phyloP scores from a whole-genome alignment of 2,113 vertebrate genomes.

The Bubalus kerabau region DNA sequence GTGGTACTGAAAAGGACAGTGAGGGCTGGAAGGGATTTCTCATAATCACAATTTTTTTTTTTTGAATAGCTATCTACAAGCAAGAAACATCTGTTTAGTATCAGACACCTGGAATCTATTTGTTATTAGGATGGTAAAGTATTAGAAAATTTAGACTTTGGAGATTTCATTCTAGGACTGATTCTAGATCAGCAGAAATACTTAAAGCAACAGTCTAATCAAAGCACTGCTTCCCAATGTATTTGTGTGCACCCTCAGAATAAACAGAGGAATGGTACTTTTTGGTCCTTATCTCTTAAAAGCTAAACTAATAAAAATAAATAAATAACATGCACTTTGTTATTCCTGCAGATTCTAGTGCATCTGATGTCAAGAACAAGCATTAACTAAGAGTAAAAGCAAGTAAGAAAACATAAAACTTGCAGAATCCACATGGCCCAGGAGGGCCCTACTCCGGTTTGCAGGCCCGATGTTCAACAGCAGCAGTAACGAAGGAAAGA shows the following conservation, averaged over 20 bases:
- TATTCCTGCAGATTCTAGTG: neutral
- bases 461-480: neutral
- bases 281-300: neutral
- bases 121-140: neutral
- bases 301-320: neutral
- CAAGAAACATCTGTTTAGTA: neutral
- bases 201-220: neutral
- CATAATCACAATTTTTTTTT: neutral
- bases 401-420: neutral
- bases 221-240: neutral
- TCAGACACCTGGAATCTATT: neutral
- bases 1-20: neutral
- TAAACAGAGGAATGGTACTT: neutral
- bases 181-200: neutral
- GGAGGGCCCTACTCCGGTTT: neutral
- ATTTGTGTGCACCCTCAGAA: neutral
- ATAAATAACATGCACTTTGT: neutral
- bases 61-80: neutral
- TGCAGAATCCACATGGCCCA: neutral
- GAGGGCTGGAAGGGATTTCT: neutral
- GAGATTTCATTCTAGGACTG: neutral
- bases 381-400: neutral
- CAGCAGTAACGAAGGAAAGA: neutral
- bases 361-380: neutral
- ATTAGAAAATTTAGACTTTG: neutral